Evolutionary conservation across 92 coral and sea anemone genomes (phyloP).

Genomic region (Zoanthus sociatus): DNA sequence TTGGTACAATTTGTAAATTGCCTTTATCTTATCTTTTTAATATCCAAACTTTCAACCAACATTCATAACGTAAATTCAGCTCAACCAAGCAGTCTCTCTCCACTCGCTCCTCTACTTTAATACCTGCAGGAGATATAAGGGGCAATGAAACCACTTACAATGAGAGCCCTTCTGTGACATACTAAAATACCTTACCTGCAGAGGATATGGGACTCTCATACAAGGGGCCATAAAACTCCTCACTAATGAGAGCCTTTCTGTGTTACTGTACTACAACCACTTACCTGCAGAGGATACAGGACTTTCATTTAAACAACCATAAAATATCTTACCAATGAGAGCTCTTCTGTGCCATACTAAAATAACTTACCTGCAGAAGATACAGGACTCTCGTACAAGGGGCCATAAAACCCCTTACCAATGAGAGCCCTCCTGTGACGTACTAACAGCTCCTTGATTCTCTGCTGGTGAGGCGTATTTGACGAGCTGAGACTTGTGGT

Average conservation of each 20-base stretch:
- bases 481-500: conserved; percentile 94
- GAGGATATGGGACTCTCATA: conserved; percentile 60
- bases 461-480: conserved; percentile 93
- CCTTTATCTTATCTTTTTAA: not conserved
- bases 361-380: conserved; percentile 60
- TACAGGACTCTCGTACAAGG: conserved; percentile 82
- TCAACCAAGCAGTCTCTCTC: too few species aligned
- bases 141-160: too few species aligned
- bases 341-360: conserved; percentile 81
- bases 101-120: too few species aligned
- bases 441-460: conserved; percentile 92
- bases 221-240: conserved; percentile 95
- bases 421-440: conserved; percentile 94
- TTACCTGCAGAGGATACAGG: conserved; percentile 69
- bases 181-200: not conserved
- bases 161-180: not conserved
- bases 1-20: not conserved
- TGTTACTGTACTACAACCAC: conserved; percentile 44
- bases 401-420: conserved; percentile 98
- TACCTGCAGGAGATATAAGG: too few species aligned
- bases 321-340: conserved; percentile 94
- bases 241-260: conserved; percentile 89
- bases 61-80: too few species aligned
- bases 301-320: conserved; percentile 91
- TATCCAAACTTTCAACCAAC: too few species aligned